Evolutionary conservation across 2,888 invertebrate genomes (phyloP), one percentile per base, ranked within the genome.

Genomic region (Sinhomidia bicolor): DNA sequence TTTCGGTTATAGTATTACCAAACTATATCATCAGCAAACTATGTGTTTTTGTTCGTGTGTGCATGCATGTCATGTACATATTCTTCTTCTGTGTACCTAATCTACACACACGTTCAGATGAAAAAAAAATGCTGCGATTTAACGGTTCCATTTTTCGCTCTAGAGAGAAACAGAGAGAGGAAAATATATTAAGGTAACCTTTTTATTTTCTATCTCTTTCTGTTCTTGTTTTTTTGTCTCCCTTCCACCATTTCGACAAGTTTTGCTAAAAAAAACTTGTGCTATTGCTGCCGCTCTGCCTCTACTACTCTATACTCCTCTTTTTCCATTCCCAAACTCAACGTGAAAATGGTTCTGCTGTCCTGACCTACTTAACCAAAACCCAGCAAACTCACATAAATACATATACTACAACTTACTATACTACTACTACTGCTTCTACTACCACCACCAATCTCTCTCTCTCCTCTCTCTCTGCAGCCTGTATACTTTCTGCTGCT

Each of bases 311-410:
- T 51, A n/a, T n/a, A 29, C 57, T 17, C 41, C 36, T 32, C 32
- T 44, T 80, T 60, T 62, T 47, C 74, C 51, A 47, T 47, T 71
- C 71, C 54, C 57, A 57, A 79, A 54, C 36, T 17, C 36, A 82
- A 83, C 82, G 82, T 76, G 88, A 88, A 88, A 88, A 88, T 88
- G 88, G 88, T 88, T 88, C 88, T 82, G 57, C 85, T 89, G 90
- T 88, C 87, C 89, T 90, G 91, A 91, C 91, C 91, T 91, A 91
- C 91, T 91, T 91, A 89, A 88, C 88, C 82, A 88, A 82, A 91
- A 89, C 91, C 90, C 91, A 90, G 91, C 84, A 88, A 79, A 79
- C 57, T 44, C 14, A 26, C 47, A 44, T 26, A 74, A 74, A 74
- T 74, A 47, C 36, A 7, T 36, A 36, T 51, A 74, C 44, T 29